Percentiles rank a stretch among this genome's conserved stretches.
Conservation (phyloP, 2,888 invertebrate species). For the Macropis europaea region DNA sequence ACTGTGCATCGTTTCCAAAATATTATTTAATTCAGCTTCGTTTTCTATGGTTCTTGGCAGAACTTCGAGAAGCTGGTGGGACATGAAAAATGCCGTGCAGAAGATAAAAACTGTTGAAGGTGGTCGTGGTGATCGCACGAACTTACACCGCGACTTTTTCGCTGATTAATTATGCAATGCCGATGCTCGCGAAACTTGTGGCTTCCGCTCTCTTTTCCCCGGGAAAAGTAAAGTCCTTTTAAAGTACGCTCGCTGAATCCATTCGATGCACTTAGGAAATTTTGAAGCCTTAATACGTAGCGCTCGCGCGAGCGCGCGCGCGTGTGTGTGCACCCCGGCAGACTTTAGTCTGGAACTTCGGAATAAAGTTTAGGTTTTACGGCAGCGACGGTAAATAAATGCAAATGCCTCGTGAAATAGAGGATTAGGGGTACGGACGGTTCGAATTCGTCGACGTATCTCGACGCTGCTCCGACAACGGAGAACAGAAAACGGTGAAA, state of each 20-base stretch:
- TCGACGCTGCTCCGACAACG: too few relatives aligned
- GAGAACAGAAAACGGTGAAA: too few relatives aligned
- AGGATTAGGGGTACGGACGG: neutral
- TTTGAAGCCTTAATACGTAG: slow-evolving; percentile 23
- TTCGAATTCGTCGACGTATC: neutral
- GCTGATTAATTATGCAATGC: slow-evolving; percentile 37
- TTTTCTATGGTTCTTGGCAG: neutral
- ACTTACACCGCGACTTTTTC: slow-evolving; percentile 3
- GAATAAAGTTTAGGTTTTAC: slow-evolving; percentile 16
- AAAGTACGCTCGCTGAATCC: slow-evolving; percentile 33
- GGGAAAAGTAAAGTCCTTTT: slow-evolving; percentile 18
- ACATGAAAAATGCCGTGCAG: neutral
- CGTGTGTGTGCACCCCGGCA: neutral
- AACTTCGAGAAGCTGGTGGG: neutral
- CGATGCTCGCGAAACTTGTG: slow-evolving; percentile 26
- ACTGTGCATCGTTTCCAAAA: too few relatives aligned
- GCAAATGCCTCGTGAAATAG: slow-evolving; percentile 26
- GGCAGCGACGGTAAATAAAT: slow-evolving; percentile 10
- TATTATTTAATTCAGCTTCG: neutral
- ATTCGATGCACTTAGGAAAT: slow-evolving; percentile 40
- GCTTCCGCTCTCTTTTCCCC: slow-evolving; percentile 5
- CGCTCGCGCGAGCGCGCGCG: neutral
- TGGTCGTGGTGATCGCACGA: neutral
- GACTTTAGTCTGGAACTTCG: neutral
- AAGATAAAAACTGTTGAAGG: neutral